phyloP scores from a whole-genome alignment of 2,113 vertebrate genomes.

The Orcinus orca region DNA sequence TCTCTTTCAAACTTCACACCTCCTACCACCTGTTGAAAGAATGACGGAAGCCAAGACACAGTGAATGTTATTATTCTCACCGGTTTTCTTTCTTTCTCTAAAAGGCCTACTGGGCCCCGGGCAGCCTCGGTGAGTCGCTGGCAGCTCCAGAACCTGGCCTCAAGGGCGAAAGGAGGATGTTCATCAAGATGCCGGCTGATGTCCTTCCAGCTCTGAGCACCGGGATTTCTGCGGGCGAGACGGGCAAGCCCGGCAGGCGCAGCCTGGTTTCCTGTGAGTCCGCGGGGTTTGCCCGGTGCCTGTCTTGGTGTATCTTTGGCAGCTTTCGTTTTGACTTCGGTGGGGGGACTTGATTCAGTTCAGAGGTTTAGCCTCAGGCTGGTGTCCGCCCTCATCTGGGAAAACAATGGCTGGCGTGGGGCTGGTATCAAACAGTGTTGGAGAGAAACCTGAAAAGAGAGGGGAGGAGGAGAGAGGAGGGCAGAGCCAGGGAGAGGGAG shows the following conservation, averaged over 20 bases:
- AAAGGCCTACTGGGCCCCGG: background rate
- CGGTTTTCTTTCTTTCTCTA: background rate
- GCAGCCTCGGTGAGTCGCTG: background rate
- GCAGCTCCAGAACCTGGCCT: background rate
- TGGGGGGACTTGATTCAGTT: background rate
- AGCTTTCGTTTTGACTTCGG: background rate
- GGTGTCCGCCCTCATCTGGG: background rate
- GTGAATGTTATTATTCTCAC: background rate
- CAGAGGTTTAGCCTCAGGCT: background rate
- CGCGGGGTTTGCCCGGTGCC: background rate
- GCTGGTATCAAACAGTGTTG: background rate
- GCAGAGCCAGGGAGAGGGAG: too few relatives aligned
- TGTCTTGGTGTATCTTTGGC: background rate
- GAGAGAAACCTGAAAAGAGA: background rate
- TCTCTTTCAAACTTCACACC: background rate
- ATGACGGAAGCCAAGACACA: background rate
- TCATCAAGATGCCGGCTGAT: background rate
- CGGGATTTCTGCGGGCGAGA: background rate
- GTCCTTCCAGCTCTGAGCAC: background rate
- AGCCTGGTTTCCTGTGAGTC: background rate
- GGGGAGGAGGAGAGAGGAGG: background rate
- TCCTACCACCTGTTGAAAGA: background rate
- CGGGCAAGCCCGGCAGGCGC: background rate
- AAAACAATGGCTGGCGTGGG: background rate
- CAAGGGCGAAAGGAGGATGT: accelerated